Evolutionary conservation across 30 jellyfish, hydroid and myxozoan species (phyloP), one percentile per base, ranked within the genome.

Genomic region (Morbakka virulenta): DNA sequence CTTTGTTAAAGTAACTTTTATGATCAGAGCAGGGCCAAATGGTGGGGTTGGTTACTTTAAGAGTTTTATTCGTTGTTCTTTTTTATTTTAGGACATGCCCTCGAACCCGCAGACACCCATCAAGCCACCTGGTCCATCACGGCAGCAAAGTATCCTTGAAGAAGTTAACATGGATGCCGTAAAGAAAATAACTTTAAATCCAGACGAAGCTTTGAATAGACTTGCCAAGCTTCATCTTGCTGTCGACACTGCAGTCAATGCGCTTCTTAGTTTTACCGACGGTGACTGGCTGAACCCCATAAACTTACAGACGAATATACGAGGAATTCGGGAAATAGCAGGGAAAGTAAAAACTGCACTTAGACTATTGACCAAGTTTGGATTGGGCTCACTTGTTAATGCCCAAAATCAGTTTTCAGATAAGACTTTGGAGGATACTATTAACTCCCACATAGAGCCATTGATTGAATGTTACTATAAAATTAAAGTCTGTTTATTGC

Each of bases 91-190:
- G n/a, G n/a, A n/a, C n/a, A n/a, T n/a, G n/a, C n/a, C n/a, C n/a
- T n/a, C n/a, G n/a, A n/a, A n/a, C n/a, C n/a, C n/a, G n/a, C n/a
- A n/a, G n/a, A n/a, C n/a, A n/a, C n/a, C n/a, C n/a, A n/a, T n/a
- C n/a, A 41, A 41, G 17, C 94, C 94, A 27, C 24, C 80, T 9
- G 72, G 72, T 35, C 80, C 80, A 9, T 20, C 32, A 4, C 96
- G 90, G 34, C 83, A 89, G 62, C 71, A 84, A n/a, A 76, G 95
- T 1, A 51, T 89, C 9, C 93, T 91, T 23, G 98, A 91, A 35
- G 96, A 91, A 62, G 85, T 91, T 70, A 91, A 91, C 71, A 77
- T 91, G 87, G 93, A 90, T 28, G 98, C 98, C 9, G 98, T 91
- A 66, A 84, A 81, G 79, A 96, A 84, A 64, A 75, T 91, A 27